Evolutionary conservation across 2,888 invertebrate species (phyloP), one percentile per base, ranked within the genome.

Genomic region (Pristionchus entomophagus): DNA sequence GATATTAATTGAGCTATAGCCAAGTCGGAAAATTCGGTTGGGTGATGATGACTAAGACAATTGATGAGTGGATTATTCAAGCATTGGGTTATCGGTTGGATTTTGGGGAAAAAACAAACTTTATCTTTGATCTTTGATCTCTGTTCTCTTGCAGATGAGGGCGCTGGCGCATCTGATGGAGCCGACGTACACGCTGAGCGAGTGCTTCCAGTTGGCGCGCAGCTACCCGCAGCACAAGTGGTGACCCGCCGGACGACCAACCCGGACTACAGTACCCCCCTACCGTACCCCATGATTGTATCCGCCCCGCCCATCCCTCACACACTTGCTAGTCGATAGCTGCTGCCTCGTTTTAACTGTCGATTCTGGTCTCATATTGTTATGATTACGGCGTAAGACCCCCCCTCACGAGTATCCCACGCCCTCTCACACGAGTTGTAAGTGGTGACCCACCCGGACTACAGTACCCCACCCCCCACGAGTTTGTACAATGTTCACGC

Each of bases 111-210:
- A 26, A 19, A 8, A 8, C 22, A 56, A 22, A 56, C n/a, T 8
- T 22, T n/a, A 14, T 22, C n/a, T 8, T 56, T 56, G 56, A 59
- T 59, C 59, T 59, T 59, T 59, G 59, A 59, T 59, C 59, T 59
- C 10, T 26, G n/a, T 10, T 45, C 45, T 22, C 14, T 41, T 73
- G n/a, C 32, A 73, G 73, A 73, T 73, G 73, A n/a, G 41, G 8
- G 6, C 73, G 26, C 73, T 73, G 17, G 22, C 41, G 22, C 41
- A n/a, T 26, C 22, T 73, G 73, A n/a, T 73, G n/a, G 73, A 73
- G n/a, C 73, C n/a, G 73, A 73, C 41, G 73, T 73, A 45, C 73
- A 73, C 73, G 73, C 45, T 73, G 73, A 41, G 22, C 73, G 73
- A 73, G n/a, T 73, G 73, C 73, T 73, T 73, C 73, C 73, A 73